Base-by-base conservation (phyloP, 2,888 invertebrate genomes). In the Alloplasta piceator region DNA sequence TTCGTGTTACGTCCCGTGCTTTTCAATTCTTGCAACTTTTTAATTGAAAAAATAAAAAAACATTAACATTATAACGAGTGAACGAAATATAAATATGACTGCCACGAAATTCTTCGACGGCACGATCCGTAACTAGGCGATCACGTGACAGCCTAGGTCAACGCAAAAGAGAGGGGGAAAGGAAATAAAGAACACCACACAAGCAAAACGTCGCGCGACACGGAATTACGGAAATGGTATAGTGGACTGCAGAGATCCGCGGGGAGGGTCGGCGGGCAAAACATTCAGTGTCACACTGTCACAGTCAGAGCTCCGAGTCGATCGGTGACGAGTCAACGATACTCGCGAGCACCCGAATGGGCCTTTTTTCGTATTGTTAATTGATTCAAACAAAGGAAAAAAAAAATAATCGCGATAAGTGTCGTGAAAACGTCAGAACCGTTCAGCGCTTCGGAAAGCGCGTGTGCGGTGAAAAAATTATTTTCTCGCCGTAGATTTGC, bases 291-390 rank as follows among this genome's bases (percentile, higher is more conserved):
- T 26, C 26, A 26, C 26, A 26, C 48, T 66, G 64, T 74, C 74
- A 26, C 48, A 74, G 64, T 74, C 74, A 73, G 52, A 56, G 73
- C 38, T 64, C 26, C 73, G 48, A 74, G 48, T 66, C 66, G 39
- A 74, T 66, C 43, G 48, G 38, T 60, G 48, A 48, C 26, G 26
- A 26, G 26, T 26, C 48, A 48, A 12, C 46, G 46, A 46, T 46
- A 46, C 12, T 6, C 48, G 12, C 26, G 26, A 26, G 26, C 26
- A 26, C 1, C 26, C 12, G 10, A 12, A 48, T 48, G 48, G 12
- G 48, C 12, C 10, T 12, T 10, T 12, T 12, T n/a, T 12, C 48
- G 48, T 48, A 48, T 48, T 48, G 26, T 26, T 26, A 26, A 26
- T 26, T 26, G 26, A 26, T 26, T 26, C 26, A 26, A 26, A 26